Conservation (phyloP, 2,888 invertebrate species). For the Mythimna pallens region DNA sequence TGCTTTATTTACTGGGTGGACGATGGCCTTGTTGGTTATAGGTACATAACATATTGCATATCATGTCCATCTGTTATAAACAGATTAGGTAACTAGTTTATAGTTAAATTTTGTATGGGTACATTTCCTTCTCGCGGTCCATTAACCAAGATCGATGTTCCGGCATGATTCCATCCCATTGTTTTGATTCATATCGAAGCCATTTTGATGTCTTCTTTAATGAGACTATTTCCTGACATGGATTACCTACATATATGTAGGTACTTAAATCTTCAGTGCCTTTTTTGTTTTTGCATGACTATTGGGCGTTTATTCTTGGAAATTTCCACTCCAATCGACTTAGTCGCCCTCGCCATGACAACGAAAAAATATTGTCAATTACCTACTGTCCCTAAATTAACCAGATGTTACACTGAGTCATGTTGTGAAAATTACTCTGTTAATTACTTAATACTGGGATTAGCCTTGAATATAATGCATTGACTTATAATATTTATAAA, state of each 20-base stretch:
- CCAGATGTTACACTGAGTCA: no score
- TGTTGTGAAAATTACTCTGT: no score
- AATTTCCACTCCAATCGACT: not conserved
- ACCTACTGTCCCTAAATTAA: no score
- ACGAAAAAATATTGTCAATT: not conserved
- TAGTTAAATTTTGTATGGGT: constrained; percentile 27
- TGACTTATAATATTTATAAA: not conserved
- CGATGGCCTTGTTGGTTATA: not conserved
- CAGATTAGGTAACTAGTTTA: constrained; percentile 24
- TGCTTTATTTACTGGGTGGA: not conserved
- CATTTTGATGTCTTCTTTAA: constrained; percentile 59
- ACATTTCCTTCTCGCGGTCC: constrained; percentile 50
- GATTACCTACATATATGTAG: not conserved
- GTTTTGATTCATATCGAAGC: constrained; percentile 48
- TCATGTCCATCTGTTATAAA: constrained; percentile 14
- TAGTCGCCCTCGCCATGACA: not conserved
- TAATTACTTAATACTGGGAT: not conserved
- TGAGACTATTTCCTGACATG: constrained; percentile 37
- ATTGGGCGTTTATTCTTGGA: not conserved
- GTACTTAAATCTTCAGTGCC: not conserved
- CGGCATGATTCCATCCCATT: constrained; percentile 62
- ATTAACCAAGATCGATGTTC: constrained; percentile 51
- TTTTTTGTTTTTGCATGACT: not conserved
- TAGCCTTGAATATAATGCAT: not conserved
- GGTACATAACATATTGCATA: not conserved